Percentiles rank a stretch among this genome's conserved stretches.
Conservation (phyloP, 1,140 invertebrate species). For the Brachionus calyciflorus region DNA sequence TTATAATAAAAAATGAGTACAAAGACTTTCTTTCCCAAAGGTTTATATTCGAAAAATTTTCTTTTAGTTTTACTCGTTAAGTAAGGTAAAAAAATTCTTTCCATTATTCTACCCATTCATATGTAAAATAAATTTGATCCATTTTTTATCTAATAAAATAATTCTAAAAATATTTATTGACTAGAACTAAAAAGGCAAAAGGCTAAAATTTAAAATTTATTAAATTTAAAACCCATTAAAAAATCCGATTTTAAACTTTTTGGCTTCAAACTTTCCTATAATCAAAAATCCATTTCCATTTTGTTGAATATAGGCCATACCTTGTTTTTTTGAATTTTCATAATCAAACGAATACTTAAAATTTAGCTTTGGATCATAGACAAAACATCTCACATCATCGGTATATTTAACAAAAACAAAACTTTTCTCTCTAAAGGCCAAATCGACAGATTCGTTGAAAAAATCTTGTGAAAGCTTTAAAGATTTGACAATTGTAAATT, state of each 20-base stretch:
- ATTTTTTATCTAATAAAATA: no score
- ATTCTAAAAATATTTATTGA: no score
- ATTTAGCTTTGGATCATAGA: slow-evolving; percentile 27
- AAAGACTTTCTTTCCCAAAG: no score
- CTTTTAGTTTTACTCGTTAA: no score
- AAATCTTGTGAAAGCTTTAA: slow-evolving; percentile 15
- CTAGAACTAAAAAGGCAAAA: no score
- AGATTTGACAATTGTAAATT: neutral
- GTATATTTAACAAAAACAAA: slow-evolving; percentile 4
- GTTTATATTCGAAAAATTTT: no score
- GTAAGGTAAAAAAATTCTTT: no score
- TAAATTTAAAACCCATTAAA: slow-evolving; percentile 13
- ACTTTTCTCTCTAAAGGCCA: slow-evolving; percentile 1
- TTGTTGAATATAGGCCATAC: neutral
- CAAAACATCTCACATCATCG: slow-evolving; percentile 1
- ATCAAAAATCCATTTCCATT: slow-evolving; percentile 25
- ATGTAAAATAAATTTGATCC: no score
- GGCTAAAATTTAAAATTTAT: no score
- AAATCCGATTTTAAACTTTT: slow-evolving; percentile 18
- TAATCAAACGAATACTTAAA: slow-evolving; percentile 35
- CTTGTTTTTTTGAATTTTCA: slow-evolving; percentile 29
- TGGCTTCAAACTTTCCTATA: neutral
- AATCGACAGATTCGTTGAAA: neutral
- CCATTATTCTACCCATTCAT: no score
- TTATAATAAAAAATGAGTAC: no score